Percentiles rank a stretch among this genome's conserved stretches.
Conservation (phyloP, 2,797 vertebrate genomes). For the Gymnoscopelus braueri region DNA sequence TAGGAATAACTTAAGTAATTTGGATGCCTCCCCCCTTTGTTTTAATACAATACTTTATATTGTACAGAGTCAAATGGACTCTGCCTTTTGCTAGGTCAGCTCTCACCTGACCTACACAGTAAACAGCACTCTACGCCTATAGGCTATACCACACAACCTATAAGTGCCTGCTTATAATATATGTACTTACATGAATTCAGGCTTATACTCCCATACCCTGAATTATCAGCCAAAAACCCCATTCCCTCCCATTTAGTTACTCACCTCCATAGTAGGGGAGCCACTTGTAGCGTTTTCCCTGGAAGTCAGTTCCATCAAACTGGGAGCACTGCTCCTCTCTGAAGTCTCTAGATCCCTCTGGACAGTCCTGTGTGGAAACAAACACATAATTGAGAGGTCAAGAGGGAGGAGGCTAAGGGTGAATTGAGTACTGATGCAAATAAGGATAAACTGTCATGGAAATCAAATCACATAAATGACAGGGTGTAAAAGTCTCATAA, state of each 20-base stretch:
- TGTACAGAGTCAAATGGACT: too few relatives aligned
- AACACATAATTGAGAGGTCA: constrained; percentile 12
- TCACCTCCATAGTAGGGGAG: constrained; percentile 94
- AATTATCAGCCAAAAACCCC: background rate
- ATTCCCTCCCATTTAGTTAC: background rate
- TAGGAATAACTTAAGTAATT: too few relatives aligned
- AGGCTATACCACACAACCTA: too few relatives aligned
- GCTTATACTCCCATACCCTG: background rate
- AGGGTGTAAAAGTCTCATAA: too few relatives aligned
- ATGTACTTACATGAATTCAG: background rate
- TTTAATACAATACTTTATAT: too few relatives aligned
- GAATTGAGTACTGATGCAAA: too few relatives aligned
- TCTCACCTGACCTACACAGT: too few relatives aligned
- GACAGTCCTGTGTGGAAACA: constrained; percentile 84
- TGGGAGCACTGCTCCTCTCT: constrained; percentile 93
- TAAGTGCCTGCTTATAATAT: background rate
- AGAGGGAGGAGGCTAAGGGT: too few relatives aligned
- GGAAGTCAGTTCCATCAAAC: constrained; percentile 89
- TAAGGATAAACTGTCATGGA: too few relatives aligned
- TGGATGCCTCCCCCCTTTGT: too few relatives aligned
- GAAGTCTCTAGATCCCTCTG: constrained; percentile 88
- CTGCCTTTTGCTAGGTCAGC: too few relatives aligned
- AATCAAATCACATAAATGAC: background rate
- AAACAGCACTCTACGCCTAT: too few relatives aligned
- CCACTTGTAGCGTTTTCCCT: constrained; percentile 92